Percentiles rank a stretch among this genome's conserved stretches.
Evolutionary conservation across 2,797 vertebrate genomes (phyloP).

Genomic region (Mormyrus proboscirostris): DNA sequence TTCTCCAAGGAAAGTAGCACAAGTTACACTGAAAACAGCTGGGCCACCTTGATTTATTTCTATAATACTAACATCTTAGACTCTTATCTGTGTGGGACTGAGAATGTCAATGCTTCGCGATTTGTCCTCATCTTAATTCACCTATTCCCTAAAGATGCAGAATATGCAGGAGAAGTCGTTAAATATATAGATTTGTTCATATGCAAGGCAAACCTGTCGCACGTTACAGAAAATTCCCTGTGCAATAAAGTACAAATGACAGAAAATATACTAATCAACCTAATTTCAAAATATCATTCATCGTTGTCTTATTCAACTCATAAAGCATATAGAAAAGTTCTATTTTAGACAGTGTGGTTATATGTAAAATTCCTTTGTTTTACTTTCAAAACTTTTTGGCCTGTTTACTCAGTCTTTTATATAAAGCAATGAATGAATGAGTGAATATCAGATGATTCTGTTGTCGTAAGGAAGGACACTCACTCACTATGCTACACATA

Average conservation of each 20-base stretch:
- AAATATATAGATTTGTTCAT: background rate
- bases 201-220: background rate
- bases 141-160: background rate
- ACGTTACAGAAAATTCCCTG: background rate
- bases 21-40: background rate
- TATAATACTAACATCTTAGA: background rate
- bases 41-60: background rate
- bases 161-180: background rate
- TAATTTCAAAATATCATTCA: background rate
- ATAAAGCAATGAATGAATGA: conserved; percentile 49
- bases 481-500: conserved; percentile 37
- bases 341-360: background rate
- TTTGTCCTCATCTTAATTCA: background rate
- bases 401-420: background rate
- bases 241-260: background rate
- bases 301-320: background rate
- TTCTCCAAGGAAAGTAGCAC: background rate
- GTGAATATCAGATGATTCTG: conserved; percentile 51
- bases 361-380: background rate
- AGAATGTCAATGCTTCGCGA: background rate
- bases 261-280: background rate
- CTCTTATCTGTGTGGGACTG: background rate
- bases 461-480: conserved; percentile 41
- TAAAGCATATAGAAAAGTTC: background rate
- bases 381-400: background rate